Percentiles rank a stretch among this genome's conserved stretches.
Evolutionary conservation across 23 tunicate species (phyloP).

Genomic region (Trididemnum clinides): DNA sequence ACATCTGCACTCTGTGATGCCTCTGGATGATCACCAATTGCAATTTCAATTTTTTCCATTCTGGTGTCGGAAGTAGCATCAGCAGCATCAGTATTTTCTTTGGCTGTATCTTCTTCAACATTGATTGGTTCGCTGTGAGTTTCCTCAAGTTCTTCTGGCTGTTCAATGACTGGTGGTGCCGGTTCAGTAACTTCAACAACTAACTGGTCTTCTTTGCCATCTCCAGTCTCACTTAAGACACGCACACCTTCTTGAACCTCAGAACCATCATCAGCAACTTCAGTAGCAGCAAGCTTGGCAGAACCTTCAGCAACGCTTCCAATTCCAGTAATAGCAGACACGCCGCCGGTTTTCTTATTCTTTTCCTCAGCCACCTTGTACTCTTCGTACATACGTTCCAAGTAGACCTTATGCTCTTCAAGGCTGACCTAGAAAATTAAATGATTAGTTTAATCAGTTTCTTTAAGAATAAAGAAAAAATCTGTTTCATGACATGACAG

Average conservation of each 20-base stretch:
- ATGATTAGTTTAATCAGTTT: no score
- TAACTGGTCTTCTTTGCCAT: conserved; percentile 8
- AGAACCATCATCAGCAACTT: neutral
- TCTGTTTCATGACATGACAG: no score
- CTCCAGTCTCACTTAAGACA: conserved; percentile 4
- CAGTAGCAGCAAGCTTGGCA: neutral
- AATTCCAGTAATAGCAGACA: conserved; percentile 68
- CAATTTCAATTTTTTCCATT: neutral
- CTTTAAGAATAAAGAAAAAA: no score
- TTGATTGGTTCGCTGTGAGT: conserved; percentile 7
- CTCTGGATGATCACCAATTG: conserved; percentile 14
- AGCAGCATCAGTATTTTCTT: neutral
- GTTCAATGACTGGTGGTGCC: neutral
- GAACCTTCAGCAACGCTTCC: neutral
- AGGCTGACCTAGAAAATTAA: conserved; percentile 54
- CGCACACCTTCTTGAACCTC: conserved; percentile 7
- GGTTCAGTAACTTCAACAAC: neutral
- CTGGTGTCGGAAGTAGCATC: neutral
- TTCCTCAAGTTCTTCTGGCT: neutral
- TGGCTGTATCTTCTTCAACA: neutral
- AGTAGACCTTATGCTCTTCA: conserved; percentile 63
- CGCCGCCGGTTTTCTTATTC: conserved; percentile 27
- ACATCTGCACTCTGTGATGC: neutral
- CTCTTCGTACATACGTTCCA: conserved; percentile 76
- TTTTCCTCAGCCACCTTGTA: conserved; percentile 57